Conservation (phyloP, 2,113 vertebrate genomes). For the Parotia lawesii region DNA sequence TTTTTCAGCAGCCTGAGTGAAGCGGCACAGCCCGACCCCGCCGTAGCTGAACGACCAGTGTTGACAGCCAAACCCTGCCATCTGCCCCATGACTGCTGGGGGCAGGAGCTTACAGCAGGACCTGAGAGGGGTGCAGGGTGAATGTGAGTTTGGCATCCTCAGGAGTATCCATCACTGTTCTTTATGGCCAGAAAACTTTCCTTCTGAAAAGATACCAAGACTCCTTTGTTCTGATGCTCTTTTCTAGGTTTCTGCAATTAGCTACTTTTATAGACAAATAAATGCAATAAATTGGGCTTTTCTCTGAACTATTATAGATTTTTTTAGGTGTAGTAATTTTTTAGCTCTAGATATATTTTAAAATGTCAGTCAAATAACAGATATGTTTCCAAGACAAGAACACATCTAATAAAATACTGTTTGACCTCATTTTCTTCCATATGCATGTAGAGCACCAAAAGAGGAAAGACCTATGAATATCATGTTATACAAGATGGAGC, state of each 20-base stretch:
- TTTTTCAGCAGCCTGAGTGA: neutral
- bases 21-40: neutral
- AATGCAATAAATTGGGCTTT: neutral
- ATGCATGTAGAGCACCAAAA: neutral
- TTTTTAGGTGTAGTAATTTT: neutral
- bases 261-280: neutral
- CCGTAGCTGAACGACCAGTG: fast-evolving
- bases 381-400: neutral
- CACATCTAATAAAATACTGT: neutral
- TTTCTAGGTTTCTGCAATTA: neutral
- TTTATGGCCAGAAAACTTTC: neutral
- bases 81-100: neutral
- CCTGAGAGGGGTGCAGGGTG: neutral
- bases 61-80: neutral
- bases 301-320: neutral
- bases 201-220: neutral
- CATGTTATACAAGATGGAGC: neutral
- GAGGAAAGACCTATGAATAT: neutral
- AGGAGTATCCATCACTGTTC: neutral
- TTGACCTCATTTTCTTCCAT: neutral
- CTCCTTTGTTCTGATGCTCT: neutral
- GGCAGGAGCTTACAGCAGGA: neutral
- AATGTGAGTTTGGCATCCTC: neutral
- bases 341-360: neutral
- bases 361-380: neutral